Percentiles rank a stretch among this genome's conserved stretches.
These are phyloP conservation scores for Myotis yumanensis DNA, from an alignment of 2,113 vertebrate species.

Conservation along the genomic window DNA sequence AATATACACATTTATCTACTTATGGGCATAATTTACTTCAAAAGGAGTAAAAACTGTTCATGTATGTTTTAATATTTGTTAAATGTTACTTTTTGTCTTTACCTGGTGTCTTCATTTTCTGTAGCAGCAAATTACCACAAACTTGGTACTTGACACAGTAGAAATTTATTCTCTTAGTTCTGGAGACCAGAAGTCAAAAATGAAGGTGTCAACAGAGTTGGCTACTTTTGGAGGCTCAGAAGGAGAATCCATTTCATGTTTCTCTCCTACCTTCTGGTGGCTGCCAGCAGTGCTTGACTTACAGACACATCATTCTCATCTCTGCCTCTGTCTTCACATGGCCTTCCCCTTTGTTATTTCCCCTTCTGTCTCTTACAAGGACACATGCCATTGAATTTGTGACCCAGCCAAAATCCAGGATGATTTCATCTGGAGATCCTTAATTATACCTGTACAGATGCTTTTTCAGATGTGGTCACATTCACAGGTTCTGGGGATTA, in stretches of 20 bases:
- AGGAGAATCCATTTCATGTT: background rate
- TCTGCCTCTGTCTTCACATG: background rate
- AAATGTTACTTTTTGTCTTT: slow-evolving; percentile 16
- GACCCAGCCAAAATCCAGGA: background rate
- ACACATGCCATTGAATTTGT: background rate
- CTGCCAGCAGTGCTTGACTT: background rate
- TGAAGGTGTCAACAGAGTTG: background rate
- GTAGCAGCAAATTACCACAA: background rate
- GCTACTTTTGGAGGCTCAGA: background rate
- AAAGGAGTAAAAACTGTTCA: background rate
- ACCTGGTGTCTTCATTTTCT: background rate
- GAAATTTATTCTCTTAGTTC: background rate
- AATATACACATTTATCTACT: background rate
- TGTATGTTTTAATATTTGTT: background rate
- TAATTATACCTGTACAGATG: background rate
- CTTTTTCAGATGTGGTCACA: background rate
- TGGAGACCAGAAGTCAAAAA: background rate
- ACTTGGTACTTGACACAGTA: background rate
- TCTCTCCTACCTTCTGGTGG: background rate
- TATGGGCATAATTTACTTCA: slow-evolving; percentile 25
- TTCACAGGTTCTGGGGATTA: background rate
- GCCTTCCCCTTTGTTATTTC: background rate
- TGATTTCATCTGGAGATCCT: background rate
- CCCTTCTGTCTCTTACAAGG: background rate
- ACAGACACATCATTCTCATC: background rate